phyloP scores from a whole-genome alignment of 2,888 invertebrate species.

The Macrosiphum euphorbiae region DNA sequence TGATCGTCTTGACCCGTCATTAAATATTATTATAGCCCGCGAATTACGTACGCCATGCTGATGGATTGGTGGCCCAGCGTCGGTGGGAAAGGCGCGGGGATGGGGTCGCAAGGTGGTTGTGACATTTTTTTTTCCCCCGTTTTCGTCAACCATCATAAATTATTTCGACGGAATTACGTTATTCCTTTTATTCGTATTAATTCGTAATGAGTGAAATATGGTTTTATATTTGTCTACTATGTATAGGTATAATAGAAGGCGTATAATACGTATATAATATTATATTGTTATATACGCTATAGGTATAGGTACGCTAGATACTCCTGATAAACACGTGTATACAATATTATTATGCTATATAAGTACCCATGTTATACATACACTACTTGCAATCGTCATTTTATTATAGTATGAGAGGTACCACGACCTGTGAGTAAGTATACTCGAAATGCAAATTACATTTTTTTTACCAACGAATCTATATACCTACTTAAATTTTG shows the following conservation, averaged over 20 bases:
- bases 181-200: background rate
- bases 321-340: background rate
- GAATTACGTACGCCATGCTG: background rate
- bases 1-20: constrained; percentile 48
- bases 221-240: background rate
- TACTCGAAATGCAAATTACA: background rate
- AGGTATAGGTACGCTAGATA: background rate
- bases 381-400: background rate
- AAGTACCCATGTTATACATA: background rate
- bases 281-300: background rate
- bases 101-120: background rate
- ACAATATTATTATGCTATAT: background rate
- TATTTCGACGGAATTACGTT: background rate
- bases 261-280: too few species aligned
- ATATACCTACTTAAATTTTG: background rate
- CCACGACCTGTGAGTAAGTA: background rate
- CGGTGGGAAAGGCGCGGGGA: background rate
- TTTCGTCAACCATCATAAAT: background rate
- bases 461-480: background rate
- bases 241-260: background rate
- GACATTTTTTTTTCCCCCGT: background rate
- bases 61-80: background rate
- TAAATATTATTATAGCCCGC: constrained; percentile 11
- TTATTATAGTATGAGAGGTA: background rate
- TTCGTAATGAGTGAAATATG: background rate